Conservation (phyloP, 2,888 invertebrate species). For the Colostygia pectinataria region DNA sequence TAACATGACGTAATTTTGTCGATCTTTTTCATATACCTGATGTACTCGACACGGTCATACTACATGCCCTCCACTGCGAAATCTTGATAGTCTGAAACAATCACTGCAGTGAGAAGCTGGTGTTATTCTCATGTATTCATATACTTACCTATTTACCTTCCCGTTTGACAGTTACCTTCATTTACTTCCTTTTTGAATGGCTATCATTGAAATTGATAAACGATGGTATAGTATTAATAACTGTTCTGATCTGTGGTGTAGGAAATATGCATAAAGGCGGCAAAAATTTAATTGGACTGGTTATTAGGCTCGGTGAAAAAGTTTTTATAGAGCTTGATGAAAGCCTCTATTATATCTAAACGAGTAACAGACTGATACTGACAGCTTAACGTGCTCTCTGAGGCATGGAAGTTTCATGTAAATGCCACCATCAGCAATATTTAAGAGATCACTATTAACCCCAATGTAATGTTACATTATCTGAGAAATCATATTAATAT, state of each 20-base stretch:
- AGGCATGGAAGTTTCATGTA: too few relatives aligned
- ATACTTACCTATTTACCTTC: constrained; percentile 25
- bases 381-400: too few relatives aligned
- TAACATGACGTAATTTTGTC: not conserved
- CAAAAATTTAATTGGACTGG: too few relatives aligned
- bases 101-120: constrained; percentile 22
- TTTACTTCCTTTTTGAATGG: constrained; percentile 22
- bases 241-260: not conserved
- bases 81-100: constrained; percentile 27
- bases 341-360: too few relatives aligned
- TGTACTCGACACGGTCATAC: constrained; percentile 12
- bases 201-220: not conserved
- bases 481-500: too few relatives aligned
- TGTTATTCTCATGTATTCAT: constrained; percentile 29
- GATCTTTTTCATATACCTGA: constrained; percentile 1
- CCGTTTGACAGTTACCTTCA: constrained; percentile 12
- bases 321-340: not conserved
- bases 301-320: too few relatives aligned
- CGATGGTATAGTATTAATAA: not conserved
- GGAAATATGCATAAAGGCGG: too few relatives aligned
- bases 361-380: too few relatives aligned
- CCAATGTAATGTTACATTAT: too few relatives aligned
- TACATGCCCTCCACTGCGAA: constrained; percentile 2
- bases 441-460: too few relatives aligned
- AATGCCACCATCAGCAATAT: too few relatives aligned